Conservation (phyloP, 2,888 invertebrate genomes). For the Epistrophe eligans region DNA sequence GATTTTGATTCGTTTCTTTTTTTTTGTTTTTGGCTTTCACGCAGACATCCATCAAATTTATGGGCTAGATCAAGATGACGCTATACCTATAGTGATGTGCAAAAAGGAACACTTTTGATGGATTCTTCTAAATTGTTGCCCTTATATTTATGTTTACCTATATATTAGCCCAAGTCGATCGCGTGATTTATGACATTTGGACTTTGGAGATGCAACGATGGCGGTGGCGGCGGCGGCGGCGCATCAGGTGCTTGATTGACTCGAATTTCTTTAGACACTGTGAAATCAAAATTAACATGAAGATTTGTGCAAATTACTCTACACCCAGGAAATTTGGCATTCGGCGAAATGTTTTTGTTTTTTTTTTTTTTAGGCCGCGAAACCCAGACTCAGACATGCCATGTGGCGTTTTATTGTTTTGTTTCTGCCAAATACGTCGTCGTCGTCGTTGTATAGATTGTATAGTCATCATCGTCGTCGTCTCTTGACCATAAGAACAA, state of each 20-base stretch:
- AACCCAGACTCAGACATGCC: conserved; percentile 61
- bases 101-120: conserved; percentile 27
- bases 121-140: conserved; percentile 49
- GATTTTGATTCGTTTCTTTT: neutral
- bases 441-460: neutral
- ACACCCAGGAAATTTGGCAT: conserved; percentile 32
- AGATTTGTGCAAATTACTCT: conserved; percentile 10
- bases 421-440: conserved; percentile 20
- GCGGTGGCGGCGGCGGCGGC: neutral
- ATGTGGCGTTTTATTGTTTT: conserved; percentile 72
- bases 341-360: conserved; percentile 19
- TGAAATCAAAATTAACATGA: conserved; percentile 53
- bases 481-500: conserved; percentile 50
- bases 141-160: neutral
- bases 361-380: neutral
- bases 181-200: conserved; percentile 71
- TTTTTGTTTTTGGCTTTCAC: conserved; percentile 27
- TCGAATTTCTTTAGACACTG: conserved; percentile 13
- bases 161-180: conserved; percentile 47
- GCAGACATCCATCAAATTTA: conserved; percentile 67
- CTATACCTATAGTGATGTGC: neutral
- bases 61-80: conserved; percentile 54
- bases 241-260: conserved; percentile 75
- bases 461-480: neutral
- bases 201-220: conserved; percentile 19